Conservation (phyloP, 2,797 vertebrate genomes). For the Microctenopoma steveboyesi region DNA sequence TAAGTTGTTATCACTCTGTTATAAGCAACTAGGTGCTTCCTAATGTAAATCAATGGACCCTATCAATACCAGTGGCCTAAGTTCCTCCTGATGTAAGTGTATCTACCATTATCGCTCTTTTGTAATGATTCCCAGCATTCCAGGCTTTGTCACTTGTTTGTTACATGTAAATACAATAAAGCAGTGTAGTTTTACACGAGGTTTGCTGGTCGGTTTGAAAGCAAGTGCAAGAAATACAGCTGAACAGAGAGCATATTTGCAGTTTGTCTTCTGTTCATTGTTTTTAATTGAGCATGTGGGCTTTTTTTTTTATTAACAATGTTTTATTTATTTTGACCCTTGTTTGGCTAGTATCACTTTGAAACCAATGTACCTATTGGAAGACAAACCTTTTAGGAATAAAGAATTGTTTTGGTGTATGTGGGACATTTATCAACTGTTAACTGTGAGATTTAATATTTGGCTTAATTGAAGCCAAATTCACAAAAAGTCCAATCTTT, state of each 20-base stretch:
- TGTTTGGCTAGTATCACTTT: slow-evolving; percentile 90
- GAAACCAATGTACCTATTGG: slow-evolving; percentile 88
- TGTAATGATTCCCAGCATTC: slow-evolving; percentile 93
- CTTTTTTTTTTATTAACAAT: slow-evolving; percentile 67
- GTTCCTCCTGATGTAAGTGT: slow-evolving; percentile 89
- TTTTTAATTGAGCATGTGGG: slow-evolving; percentile 80
- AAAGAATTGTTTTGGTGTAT: slow-evolving; percentile 44
- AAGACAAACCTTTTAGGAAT: slow-evolving; percentile 63
- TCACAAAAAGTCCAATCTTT: neutral
- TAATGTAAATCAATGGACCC: slow-evolving; percentile 92
- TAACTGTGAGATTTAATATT: neutral
- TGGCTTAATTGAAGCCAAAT: neutral
- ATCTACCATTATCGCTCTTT: slow-evolving; percentile 92
- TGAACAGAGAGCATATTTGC: slow-evolving; percentile 53
- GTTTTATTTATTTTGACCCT: slow-evolving; percentile 92
- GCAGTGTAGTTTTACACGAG: slow-evolving; percentile 84
- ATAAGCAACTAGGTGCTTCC: slow-evolving; percentile 95
- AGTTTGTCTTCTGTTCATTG: slow-evolving; percentile 54
- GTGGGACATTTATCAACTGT: neutral
- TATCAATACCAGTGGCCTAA: slow-evolving; percentile 94
- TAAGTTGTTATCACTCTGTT: slow-evolving; percentile 94
- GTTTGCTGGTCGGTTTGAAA: slow-evolving; percentile 79
- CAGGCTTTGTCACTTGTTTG: slow-evolving; percentile 89
- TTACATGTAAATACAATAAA: slow-evolving; percentile 90
- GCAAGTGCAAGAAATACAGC: slow-evolving; percentile 55